Evolutionary conservation across 1,140 invertebrate species (phyloP), one percentile per base, ranked within the genome.

Genomic region (Hycleus cichorii): DNA sequence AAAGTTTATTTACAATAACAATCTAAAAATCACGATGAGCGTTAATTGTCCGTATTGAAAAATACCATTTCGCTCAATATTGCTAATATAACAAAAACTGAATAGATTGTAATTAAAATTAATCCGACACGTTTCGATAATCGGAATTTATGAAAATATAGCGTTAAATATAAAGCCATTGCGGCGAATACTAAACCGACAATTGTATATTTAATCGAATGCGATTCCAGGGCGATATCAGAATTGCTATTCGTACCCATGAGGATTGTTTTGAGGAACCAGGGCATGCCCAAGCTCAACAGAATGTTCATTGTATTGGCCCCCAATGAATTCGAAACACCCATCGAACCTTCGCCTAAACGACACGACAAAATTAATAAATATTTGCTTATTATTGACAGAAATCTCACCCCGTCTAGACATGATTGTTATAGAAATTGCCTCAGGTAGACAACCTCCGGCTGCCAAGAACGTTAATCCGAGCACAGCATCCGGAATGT

Each of bases 361-460:
- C 54, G 18, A 18, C 18, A 18, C n/a, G 47, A 63, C 2, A 4
- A 5, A 26, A 18, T 43, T 11, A n/a, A 10, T 53, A 45, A 12
- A 7, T 12, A 46, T 18, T 46, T 1, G 8, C 27, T 24, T 49
- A 32, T 32, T 5, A 0, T 42, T 50, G 10, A 49, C 11, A 7
- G 8, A 24, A 39, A 39, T 50, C 12, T 68, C 74, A 88, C 90
- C 89, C 83, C 87, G 83, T 68, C 84, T 79, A 0, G 88, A 82
- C 60, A 91, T 87, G 58, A 93, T 90, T 2, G 88, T 81, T 60
- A 90, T 90, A 0, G 89, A 91, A 4, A 91, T 84, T 25, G 91
- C 86, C 76, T 96, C 93, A 0, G 93, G 93, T 68, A 95, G 81
- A 66, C 90, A 93, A 2, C 91, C 92, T 5, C 93, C 93, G 11